These are phyloP conservation scores for Sebastes jordani DNA, from an alignment of 2,797 vertebrate species.

Conservation along the genomic window DNA sequence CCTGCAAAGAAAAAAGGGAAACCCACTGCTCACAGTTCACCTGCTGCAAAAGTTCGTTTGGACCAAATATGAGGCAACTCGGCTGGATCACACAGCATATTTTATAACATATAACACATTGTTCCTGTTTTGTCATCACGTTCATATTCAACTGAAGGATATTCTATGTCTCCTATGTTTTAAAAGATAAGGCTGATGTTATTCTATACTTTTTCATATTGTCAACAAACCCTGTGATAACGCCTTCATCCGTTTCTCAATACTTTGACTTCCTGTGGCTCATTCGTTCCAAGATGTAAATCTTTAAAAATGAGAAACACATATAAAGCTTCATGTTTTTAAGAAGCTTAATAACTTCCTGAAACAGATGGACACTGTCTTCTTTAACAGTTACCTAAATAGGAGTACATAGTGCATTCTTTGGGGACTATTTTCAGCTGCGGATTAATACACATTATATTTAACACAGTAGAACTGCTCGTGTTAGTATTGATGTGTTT, in stretches of 20 bases:
- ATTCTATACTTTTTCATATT: neutral
- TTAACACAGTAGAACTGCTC: neutral
- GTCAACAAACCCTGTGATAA: neutral
- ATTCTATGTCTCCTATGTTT: neutral
- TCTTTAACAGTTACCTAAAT: neutral
- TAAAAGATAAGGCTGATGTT: neutral
- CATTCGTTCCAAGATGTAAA: neutral
- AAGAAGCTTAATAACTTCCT: neutral
- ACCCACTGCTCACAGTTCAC: neutral
- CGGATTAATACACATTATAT: neutral
- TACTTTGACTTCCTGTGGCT: neutral
- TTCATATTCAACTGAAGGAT: neutral
- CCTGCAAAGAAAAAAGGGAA: conserved; percentile 3
- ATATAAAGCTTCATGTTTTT: neutral
- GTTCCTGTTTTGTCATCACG: neutral
- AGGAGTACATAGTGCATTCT: neutral
- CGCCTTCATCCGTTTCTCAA: neutral
- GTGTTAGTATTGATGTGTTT: neutral
- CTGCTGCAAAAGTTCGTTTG: neutral
- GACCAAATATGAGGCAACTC: neutral
- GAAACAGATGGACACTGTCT: neutral
- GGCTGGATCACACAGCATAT: neutral
- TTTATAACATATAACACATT: neutral
- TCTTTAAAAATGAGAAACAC: neutral
- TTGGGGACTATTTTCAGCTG: neutral